Conservation (phyloP, 2,888 invertebrate species). For the Ptilodon capucinus region DNA sequence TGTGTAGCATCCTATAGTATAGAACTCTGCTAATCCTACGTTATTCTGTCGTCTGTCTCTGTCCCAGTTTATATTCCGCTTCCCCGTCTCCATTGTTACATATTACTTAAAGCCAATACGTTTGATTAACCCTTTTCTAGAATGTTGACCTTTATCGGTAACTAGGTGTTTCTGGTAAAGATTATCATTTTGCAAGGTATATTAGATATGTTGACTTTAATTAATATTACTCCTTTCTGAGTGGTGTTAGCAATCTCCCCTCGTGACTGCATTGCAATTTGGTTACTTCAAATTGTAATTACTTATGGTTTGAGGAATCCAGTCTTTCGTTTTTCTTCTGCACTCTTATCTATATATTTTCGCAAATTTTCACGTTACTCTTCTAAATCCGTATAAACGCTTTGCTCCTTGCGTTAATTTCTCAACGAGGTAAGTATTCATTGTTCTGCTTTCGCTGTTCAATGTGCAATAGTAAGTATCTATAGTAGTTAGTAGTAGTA, state of each 20-base stretch:
- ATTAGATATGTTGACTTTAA: conserved; percentile 51
- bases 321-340: conserved; percentile 78
- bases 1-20: conserved; percentile 39
- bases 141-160: conserved; percentile 64
- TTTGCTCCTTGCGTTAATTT: conserved; percentile 38
- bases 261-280: conserved; percentile 83
- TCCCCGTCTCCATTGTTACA: conserved; percentile 33
- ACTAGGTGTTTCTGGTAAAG: conserved; percentile 60
- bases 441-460: conserved; percentile 9
- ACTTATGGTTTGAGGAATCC: conserved; percentile 82
- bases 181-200: conserved; percentile 49
- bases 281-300: conserved; percentile 82
- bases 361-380: conserved; percentile 29
- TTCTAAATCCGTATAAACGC: conserved; percentile 40
- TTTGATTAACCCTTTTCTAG: conserved; percentile 35
- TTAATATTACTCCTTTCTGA: conserved; percentile 47
- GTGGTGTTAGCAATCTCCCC: conserved; percentile 81
- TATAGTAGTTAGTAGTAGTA: no score
- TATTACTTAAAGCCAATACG: conserved; percentile 53
- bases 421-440: conserved; percentile 39
- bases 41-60: conserved; percentile 37
- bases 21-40: conserved; percentile 34
- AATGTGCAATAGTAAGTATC: neutral
- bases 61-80: conserved; percentile 30
- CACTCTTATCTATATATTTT: conserved; percentile 43